Evolutionary conservation across 1,140 invertebrate genomes (phyloP), one percentile per base, ranked within the genome.

Genomic region (Philopotamus ludificatus): DNA sequence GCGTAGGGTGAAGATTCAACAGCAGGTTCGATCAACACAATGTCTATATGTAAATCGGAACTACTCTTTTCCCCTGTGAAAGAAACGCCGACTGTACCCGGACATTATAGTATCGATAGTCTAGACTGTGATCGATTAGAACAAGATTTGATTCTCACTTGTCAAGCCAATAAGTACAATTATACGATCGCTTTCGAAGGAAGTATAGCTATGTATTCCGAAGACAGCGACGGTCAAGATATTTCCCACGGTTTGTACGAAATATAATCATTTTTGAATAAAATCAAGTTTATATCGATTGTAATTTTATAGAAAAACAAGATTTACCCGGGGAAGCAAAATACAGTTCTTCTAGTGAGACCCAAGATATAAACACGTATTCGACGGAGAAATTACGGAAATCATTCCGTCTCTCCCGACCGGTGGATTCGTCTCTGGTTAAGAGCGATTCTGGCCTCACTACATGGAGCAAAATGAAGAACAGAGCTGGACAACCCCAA

Each of bases 171-270:
- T 73, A 94, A 94, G 80, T 89, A 94, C 74, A 95, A 95, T 79
- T 96, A 96, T 75, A 96, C 93, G 54, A 94, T 96, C 72, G 93
- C 93, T 50, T 95, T 95, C 73, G 92, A 95, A 80, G 92, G 91
- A 70, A 93, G 91, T 72, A 84, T 89, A 65, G 88, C 90, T 34
- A 89, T 90, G 82, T 92, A 90, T 74, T 91, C 90, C 8, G 91
- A 92, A 77, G 89, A 91, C 72, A 93, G 90, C 68, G 79, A 81
- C 72, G 78, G 58, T 41, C 65, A 67, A 23, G 69, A 71, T 21
- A 34, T 59, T 22, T 64, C 65, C 16, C 67, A 70, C 47, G 69
- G 65, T 67, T 49, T 47, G 8, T 45, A 26, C 16, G 26, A 54
- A 16, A 22, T 51, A 44, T 41, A 34, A 18, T 57, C 8, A 51